Percentiles rank a stretch among this genome's conserved stretches.
phyloP scores from a whole-genome alignment of 2,888 invertebrate genomes.

The Trilocha varians region DNA sequence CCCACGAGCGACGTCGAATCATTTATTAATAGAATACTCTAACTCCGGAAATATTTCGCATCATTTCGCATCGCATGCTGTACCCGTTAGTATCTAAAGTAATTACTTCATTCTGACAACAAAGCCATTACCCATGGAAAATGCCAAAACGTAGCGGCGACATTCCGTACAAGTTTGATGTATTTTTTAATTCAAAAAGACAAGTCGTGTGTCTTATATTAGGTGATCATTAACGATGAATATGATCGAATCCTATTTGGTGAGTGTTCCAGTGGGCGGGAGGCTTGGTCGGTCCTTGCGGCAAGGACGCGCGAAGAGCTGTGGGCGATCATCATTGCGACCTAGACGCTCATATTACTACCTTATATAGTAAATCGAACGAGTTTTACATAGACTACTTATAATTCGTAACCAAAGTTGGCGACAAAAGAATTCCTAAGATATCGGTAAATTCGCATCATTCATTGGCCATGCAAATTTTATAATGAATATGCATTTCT shows the following conservation, averaged over 20 bases:
- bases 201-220: no score
- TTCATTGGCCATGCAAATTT: no score
- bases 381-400: slow-evolving; percentile 10
- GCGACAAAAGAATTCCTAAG: slow-evolving; percentile 5
- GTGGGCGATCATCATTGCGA: slow-evolving; percentile 43
- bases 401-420: slow-evolving; percentile 19
- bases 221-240: slow-evolving; percentile 12
- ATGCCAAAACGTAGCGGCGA: not conserved
- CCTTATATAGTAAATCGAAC: slow-evolving; percentile 42
- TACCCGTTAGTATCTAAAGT: slow-evolving; percentile 52
- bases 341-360: slow-evolving; percentile 36
- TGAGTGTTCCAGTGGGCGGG: slow-evolving; percentile 41
- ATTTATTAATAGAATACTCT: slow-evolving; percentile 71
- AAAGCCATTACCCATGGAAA: not conserved
- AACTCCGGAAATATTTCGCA: slow-evolving; percentile 74
- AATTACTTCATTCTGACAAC: slow-evolving; percentile 29
- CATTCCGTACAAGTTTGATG: not conserved
- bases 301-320: slow-evolving; percentile 50
- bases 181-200: no score
- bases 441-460: not conserved
- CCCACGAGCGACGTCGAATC: slow-evolving; percentile 67
- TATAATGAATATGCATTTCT: no score
- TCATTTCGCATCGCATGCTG: slow-evolving; percentile 66
- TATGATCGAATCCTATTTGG: slow-evolving; percentile 11
- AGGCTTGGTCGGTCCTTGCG: slow-evolving; percentile 59